Evolutionary conservation across 2,888 invertebrate species (phyloP).

Genomic region (Anthrax anthrax): DNA sequence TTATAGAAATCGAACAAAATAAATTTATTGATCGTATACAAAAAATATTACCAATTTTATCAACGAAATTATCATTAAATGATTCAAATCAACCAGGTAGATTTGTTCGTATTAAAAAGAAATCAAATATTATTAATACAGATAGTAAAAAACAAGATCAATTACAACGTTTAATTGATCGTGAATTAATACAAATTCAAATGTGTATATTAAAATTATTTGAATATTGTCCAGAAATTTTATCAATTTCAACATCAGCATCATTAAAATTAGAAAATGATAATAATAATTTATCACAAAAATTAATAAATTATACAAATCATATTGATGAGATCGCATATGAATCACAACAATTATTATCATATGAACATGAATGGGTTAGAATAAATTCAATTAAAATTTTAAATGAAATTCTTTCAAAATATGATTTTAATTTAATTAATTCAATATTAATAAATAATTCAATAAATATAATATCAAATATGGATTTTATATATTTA

Average conservation of each 20-base stretch:
- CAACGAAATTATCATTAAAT: constrained; percentile 40
- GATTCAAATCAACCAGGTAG: constrained; percentile 39
- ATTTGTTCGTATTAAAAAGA: constrained; percentile 33
- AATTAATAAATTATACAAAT: constrained; percentile 12
- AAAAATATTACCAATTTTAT: constrained; percentile 43
- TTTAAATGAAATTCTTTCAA: constrained; percentile 53
- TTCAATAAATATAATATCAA: constrained; percentile 43
- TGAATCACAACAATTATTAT: constrained; percentile 54
- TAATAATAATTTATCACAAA: background rate
- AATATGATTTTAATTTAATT: constrained; percentile 46
- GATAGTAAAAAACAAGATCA: no score
- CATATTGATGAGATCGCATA: constrained; percentile 44
- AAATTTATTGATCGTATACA: constrained; percentile 52
- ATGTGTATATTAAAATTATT: constrained; percentile 56
- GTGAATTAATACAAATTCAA: constrained; percentile 59
- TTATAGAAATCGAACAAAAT: constrained; percentile 59
- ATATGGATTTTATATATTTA: constrained; percentile 44
- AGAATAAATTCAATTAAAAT: constrained; percentile 63
- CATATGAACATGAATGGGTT: constrained; percentile 79
- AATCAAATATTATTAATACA: no score
- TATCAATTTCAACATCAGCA: constrained; percentile 31
- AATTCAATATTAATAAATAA: constrained; percentile 31
- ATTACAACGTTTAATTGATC: constrained; percentile 40
- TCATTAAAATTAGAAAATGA: no score
- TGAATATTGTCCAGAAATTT: constrained; percentile 43